Conservation (phyloP, 2,113 vertebrate genomes). For the Phyllopteryx taeniolatus region DNA sequence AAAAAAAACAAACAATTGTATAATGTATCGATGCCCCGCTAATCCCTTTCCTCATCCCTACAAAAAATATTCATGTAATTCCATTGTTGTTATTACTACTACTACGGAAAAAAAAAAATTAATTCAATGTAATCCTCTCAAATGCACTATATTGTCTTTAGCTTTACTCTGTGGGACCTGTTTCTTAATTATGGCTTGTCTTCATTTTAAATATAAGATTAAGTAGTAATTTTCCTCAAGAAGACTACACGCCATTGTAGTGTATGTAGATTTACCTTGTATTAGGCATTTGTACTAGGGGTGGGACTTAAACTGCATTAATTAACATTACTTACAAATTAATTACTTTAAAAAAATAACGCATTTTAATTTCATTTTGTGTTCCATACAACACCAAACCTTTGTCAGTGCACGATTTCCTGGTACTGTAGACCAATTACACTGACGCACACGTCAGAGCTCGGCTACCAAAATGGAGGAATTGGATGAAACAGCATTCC, state of each 20-base stretch:
- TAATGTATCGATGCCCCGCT: neutral
- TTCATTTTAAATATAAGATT: constrained; percentile 50
- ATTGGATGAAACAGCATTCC: too few species aligned
- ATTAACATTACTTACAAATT: too few species aligned
- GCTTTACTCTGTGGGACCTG: constrained; percentile 12
- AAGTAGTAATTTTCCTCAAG: constrained; percentile 25
- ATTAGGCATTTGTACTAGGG: neutral
- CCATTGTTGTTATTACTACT: neutral
- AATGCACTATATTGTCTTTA: neutral
- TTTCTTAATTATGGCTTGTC: constrained; percentile 26
- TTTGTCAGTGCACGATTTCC: too few species aligned
- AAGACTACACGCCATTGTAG: constrained; percentile 54
- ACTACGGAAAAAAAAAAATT: neutral
- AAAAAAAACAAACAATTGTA: too few species aligned
- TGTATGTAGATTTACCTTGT: neutral
- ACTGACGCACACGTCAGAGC: too few species aligned
- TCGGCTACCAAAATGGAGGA: too few species aligned
- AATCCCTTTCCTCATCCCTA: neutral
- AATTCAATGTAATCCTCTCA: constrained; percentile 1
- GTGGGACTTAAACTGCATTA: too few species aligned
- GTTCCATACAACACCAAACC: too few species aligned
- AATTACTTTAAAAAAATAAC: too few species aligned
- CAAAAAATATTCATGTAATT: neutral
- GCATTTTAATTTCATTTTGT: too few species aligned
- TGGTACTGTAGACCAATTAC: too few species aligned